These are phyloP conservation scores for Mormyrops boulengeri DNA, from an alignment of 2,797 vertebrate species.

Conservation along the genomic window DNA sequence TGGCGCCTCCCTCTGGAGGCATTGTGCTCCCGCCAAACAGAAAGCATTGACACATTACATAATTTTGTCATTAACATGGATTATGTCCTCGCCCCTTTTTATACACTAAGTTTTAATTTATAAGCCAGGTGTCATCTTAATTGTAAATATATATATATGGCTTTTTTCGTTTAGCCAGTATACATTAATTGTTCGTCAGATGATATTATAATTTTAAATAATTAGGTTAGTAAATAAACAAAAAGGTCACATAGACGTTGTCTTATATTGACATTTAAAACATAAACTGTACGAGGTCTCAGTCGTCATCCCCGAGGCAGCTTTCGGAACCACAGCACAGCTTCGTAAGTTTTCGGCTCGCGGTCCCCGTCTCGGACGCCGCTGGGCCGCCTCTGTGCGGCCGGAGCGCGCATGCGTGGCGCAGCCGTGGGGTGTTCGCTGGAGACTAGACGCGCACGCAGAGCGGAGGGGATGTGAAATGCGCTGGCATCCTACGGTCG, in stretches of 20 bases:
- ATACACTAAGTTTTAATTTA: background rate
- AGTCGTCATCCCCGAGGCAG: background rate
- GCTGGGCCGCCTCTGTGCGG: slow-evolving; percentile 28
- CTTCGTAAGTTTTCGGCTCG: background rate
- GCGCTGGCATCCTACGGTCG: background rate
- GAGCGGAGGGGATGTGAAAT: background rate
- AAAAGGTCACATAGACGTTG: background rate
- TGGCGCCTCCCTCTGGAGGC: background rate
- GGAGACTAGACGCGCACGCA: slow-evolving; percentile 29
- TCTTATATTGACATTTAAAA: background rate
- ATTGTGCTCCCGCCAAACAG: background rate
- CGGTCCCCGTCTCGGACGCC: background rate
- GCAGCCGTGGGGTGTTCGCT: slow-evolving; percentile 27
- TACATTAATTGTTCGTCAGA: background rate
- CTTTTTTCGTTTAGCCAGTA: background rate
- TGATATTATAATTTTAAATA: background rate
- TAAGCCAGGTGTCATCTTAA: background rate
- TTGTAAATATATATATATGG: background rate
- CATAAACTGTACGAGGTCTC: background rate
- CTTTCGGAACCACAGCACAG: background rate
- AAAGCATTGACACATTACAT: background rate
- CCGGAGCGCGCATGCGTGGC: slow-evolving; percentile 37
- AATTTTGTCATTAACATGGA: background rate
- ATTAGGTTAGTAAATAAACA: background rate
- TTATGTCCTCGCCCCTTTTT: background rate